phyloP scores from a whole-genome alignment of 2,797 vertebrate genomes.

The Threskiornis aethiopicus region DNA sequence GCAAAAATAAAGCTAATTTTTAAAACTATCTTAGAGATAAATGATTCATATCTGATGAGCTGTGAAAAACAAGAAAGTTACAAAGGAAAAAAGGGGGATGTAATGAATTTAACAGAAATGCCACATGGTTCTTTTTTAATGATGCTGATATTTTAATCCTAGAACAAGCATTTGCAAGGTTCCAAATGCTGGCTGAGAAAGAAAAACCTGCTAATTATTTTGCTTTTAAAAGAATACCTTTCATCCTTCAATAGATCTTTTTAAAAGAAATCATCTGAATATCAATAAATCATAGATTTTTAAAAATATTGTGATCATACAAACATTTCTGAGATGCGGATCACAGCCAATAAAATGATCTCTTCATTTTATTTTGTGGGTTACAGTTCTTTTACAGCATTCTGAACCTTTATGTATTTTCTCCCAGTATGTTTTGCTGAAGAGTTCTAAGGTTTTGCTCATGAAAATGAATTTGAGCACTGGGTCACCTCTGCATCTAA shows the following conservation, averaged over 20 bases:
- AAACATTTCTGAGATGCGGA: not conserved
- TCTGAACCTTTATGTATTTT: not conserved
- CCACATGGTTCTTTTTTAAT: not conserved
- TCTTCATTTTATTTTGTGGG: not conserved
- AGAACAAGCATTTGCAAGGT: not conserved
- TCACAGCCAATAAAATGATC: not conserved
- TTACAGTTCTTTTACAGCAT: not conserved
- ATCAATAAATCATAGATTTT: not conserved
- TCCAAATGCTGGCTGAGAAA: not conserved
- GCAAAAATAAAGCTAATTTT: not conserved
- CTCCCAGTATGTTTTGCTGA: not conserved
- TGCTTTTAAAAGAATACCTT: not conserved
- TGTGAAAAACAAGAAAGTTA: not conserved
- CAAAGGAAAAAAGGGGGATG: not conserved
- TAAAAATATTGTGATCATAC: not conserved
- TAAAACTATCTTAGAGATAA: not conserved
- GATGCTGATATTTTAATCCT: slow-evolving; percentile 31
- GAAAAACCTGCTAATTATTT: slow-evolving; percentile 8
- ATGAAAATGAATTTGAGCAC: not conserved
- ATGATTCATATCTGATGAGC: not conserved
- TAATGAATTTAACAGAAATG: slow-evolving; percentile 9
- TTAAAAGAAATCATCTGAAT: not conserved
- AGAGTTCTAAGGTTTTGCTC: not conserved
- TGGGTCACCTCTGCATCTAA: not conserved
- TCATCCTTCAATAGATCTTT: not conserved